Percentiles rank a stretch among this genome's conserved stretches.
Evolutionary conservation across 1,140 invertebrate species (phyloP).

Genomic region (Lordiphosa stackelbergi): DNA sequence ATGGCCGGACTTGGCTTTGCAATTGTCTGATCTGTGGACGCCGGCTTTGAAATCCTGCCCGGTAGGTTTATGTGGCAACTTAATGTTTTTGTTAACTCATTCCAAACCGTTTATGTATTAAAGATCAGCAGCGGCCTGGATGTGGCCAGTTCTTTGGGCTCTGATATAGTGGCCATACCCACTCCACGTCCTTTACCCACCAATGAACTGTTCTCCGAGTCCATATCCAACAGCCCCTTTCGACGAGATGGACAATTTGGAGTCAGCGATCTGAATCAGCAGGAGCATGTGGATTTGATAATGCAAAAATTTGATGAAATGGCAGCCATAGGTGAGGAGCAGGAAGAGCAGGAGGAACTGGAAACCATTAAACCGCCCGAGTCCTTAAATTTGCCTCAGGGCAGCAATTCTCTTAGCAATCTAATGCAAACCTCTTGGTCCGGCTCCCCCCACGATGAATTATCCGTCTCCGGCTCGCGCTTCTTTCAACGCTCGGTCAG

Average conservation of each 20-base stretch:
- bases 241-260: conserved; percentile 45
- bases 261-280: conserved; percentile 48
- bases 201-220: conserved; percentile 72
- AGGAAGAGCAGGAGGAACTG: conserved; percentile 10
- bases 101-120: conserved; percentile 3
- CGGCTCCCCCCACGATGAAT: conserved; percentile 35
- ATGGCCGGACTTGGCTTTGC: conserved; percentile 90
- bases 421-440: conserved; percentile 75
- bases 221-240: conserved; percentile 74
- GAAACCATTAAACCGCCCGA: background rate
- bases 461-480: conserved; percentile 6
- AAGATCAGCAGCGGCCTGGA: conserved; percentile 81
- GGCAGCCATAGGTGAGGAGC: conserved; percentile 65
- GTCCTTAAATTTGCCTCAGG: conserved; percentile 31
- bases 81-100: conserved; percentile 16
- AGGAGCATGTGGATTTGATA: conserved; percentile 63
- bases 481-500: conserved; percentile 63
- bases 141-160: conserved; percentile 83
- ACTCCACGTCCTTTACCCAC: conserved; percentile 76
- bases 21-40: conserved; percentile 90
- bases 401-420: conserved; percentile 66
- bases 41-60: conserved; percentile 85
- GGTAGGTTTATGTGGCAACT: conserved; percentile 62
- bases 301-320: conserved; percentile 72
- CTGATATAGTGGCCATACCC: conserved; percentile 76